These are phyloP conservation scores for Julus scanicus DNA, from an alignment of 2,888 invertebrate genomes.

Conservation along the genomic window DNA sequence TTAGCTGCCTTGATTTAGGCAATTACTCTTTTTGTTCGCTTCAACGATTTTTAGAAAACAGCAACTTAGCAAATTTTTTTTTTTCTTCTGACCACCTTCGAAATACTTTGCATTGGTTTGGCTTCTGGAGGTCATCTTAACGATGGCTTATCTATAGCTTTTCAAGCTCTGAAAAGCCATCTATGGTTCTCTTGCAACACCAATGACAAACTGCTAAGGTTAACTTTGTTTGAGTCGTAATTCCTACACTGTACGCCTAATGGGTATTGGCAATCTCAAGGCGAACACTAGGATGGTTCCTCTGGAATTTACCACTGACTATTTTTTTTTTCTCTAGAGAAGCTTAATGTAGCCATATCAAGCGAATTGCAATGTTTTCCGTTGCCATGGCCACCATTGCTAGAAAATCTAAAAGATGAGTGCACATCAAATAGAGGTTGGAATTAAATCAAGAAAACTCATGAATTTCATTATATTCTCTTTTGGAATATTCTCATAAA, in stretches of 20 bases:
- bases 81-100: background rate
- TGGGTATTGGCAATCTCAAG: constrained; percentile 28
- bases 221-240: constrained; percentile 17
- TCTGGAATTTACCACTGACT: background rate
- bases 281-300: background rate
- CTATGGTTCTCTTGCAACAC: background rate
- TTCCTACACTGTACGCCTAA: constrained; percentile 3
- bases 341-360: constrained; percentile 35
- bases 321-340: background rate
- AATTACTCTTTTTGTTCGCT: constrained; percentile 18
- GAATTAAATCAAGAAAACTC: constrained; percentile 19
- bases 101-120: background rate
- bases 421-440: constrained; percentile 30
- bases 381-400: background rate
- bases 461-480: background rate
- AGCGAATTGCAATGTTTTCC: constrained; percentile 19
- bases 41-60: constrained; percentile 11
- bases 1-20: constrained; percentile 3
- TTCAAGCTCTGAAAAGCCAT: background rate
- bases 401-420: constrained; percentile 22
- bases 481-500: background rate
- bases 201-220: constrained; percentile 3
- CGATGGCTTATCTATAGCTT: background rate
- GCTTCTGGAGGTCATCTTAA: constrained; percentile 5
- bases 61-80: constrained; percentile 15